A percentile compares a stretch with the other conserved stretches of the same genome.
phyloP scores from a whole-genome alignment of 2,113 vertebrate genomes.

The Turnix velox region DNA sequence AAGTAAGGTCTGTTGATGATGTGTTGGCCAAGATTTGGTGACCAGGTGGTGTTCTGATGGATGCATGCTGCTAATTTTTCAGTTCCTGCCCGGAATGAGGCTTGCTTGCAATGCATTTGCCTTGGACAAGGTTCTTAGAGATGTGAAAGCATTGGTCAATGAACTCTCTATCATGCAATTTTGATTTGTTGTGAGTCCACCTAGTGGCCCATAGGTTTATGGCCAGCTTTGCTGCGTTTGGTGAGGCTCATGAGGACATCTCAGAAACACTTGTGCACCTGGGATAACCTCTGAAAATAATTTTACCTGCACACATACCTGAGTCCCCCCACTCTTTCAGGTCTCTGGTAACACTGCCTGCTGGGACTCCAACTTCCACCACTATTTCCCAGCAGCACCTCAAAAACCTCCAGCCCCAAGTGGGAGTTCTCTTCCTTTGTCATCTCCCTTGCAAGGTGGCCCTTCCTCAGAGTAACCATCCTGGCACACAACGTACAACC shows the following conservation, averaged over 20 bases:
- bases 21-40: background rate
- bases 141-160: rapidly evolving
- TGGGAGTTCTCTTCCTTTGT: background rate
- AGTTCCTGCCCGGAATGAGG: background rate
- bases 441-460: background rate
- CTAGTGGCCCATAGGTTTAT: background rate
- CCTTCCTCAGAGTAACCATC: background rate
- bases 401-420: background rate
- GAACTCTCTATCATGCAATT: background rate
- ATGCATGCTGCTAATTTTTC: background rate
- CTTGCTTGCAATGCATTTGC: rapidly evolving
- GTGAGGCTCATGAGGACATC: background rate
- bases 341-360: background rate
- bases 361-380: background rate
- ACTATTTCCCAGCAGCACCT: background rate
- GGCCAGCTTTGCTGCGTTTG: background rate
- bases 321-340: background rate
- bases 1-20: background rate
- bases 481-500: background rate
- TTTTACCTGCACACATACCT: background rate
- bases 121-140: background rate
- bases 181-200: background rate
- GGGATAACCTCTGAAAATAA: background rate
- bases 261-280: background rate
- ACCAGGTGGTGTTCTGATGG: background rate